These are phyloP conservation scores for Pseudanteris insignis DNA, from an alignment of 2,888 invertebrate species.

Conservation along the genomic window DNA sequence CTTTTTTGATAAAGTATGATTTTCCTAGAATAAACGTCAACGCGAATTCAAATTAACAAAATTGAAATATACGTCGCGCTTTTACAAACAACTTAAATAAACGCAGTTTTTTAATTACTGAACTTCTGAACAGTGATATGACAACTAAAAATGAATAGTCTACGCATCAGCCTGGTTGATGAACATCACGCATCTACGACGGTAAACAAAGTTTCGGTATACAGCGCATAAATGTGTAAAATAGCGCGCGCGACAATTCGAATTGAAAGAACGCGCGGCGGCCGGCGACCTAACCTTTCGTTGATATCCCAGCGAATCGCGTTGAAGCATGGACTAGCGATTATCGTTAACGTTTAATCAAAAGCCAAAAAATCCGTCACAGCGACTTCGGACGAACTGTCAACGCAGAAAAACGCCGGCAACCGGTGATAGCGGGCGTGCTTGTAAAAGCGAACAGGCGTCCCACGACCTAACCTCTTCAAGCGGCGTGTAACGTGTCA, in stretches of 20 bases:
- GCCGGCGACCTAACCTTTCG: slow-evolving; percentile 46
- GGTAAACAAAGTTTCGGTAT: not conserved
- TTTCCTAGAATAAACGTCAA: too few relatives aligned
- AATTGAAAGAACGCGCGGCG: slow-evolving; percentile 41
- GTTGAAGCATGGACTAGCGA: slow-evolving; percentile 28
- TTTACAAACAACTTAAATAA: too few relatives aligned
- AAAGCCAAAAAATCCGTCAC: not conserved
- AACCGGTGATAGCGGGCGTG: slow-evolving; percentile 21
- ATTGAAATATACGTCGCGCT: not conserved
- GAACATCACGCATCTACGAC: too few relatives aligned
- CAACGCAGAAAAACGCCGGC: slow-evolving; percentile 23
- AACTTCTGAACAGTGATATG: too few relatives aligned
- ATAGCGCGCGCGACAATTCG: slow-evolving; percentile 23
- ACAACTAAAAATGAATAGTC: too few relatives aligned
- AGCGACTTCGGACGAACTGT: slow-evolving; percentile 11
- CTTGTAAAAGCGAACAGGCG: slow-evolving; percentile 7
- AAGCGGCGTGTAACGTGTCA: slow-evolving; percentile 42
- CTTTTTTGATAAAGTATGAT: too few relatives aligned
- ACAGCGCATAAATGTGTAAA: not conserved
- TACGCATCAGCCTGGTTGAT: too few relatives aligned
- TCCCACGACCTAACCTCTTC: slow-evolving; percentile 46
- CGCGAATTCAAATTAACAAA: too few relatives aligned
- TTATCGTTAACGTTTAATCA: not conserved
- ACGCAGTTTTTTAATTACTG: too few relatives aligned
- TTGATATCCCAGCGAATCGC: slow-evolving; percentile 32